A percentile compares a stretch with the other conserved stretches of the same genome.
Conservation (phyloP, 2,797 vertebrate species). For the Mormyrus proboscirostris region DNA sequence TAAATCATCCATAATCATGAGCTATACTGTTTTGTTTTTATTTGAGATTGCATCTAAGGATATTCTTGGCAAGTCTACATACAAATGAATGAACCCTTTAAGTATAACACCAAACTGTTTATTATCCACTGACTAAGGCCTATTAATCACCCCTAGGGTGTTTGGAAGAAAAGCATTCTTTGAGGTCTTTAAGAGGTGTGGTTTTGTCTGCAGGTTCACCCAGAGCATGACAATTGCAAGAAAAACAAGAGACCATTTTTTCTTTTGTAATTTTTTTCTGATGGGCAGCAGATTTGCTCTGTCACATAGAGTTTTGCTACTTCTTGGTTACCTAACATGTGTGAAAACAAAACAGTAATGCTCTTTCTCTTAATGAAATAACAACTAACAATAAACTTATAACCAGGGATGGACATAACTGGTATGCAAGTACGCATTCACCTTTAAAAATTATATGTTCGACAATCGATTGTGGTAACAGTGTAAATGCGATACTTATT, state of each 20-base stretch:
- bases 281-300: not conserved
- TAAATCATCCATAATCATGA: not conserved
- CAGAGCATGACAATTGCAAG: not conserved
- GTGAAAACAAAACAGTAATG: not conserved
- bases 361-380: not conserved
- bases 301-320: not conserved
- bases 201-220: not conserved
- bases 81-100: not conserved
- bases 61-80: not conserved
- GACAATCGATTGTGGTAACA: not conserved
- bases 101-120: not conserved
- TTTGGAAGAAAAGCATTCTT: conserved; percentile 5
- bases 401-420: not conserved
- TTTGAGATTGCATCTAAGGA: not conserved
- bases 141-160: not conserved
- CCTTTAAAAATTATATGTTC: not conserved
- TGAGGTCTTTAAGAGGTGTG: conserved; percentile 4
- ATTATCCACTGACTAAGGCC: conserved; percentile 4
- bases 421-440: not conserved
- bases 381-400: not conserved
- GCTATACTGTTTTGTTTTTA: not conserved
- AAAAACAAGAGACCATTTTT: not conserved
- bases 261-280: not conserved
- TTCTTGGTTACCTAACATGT: not conserved
- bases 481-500: not conserved